phyloP scores from a whole-genome alignment of 2,888 invertebrate genomes.

The Metalampra italica region DNA sequence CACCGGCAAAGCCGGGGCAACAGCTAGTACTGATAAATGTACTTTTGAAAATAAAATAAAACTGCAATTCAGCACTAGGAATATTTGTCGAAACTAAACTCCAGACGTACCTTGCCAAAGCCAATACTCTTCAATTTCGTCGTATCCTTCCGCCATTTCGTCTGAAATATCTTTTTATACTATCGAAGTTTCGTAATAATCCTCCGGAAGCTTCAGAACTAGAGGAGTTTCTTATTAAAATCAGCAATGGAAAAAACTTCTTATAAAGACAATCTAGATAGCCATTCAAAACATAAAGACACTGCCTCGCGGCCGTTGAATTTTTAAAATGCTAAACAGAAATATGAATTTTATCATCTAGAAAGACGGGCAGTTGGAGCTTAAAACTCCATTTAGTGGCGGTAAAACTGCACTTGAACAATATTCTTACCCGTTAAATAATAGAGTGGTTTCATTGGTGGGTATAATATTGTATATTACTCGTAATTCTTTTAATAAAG shows the following conservation, averaged over 20 bases:
- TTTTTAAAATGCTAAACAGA: slow-evolving; percentile 6
- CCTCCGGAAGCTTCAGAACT: background rate
- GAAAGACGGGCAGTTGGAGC: background rate
- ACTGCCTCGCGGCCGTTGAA: background rate
- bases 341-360: slow-evolving; percentile 6
- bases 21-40: too few species aligned
- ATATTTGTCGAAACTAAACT: background rate
- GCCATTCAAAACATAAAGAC: background rate
- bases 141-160: background rate
- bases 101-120: too few species aligned
- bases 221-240: too few species aligned
- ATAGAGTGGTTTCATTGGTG: slow-evolving; percentile 3
- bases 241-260: background rate
- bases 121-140: too few species aligned
- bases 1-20: too few species aligned
- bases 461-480: background rate
- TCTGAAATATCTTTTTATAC: background rate
- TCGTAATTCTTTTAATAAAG: too few species aligned
- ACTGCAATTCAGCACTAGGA: too few species aligned
- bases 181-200: background rate
- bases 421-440: background rate
- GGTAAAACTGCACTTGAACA: slow-evolving; percentile 2
- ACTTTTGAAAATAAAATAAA: background rate
- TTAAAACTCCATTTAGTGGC: slow-evolving; percentile 8
- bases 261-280: background rate